Base-by-base conservation (phyloP, 2,797 vertebrate genomes). In the Sebastes variabilis region DNA sequence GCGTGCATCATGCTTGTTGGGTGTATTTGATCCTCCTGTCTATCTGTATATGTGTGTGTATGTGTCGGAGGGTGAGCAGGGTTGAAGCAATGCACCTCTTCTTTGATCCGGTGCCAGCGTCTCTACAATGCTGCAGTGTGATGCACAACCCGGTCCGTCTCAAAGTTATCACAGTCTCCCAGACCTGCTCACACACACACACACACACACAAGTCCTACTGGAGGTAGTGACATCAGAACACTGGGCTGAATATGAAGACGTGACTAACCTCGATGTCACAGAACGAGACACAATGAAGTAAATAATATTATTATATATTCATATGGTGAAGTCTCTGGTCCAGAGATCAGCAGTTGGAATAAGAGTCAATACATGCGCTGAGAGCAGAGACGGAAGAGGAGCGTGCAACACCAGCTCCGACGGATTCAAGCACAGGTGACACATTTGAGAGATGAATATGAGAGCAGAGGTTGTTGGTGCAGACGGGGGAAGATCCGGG, bases 81-180 rank as follows among this genome's bases (percentile, higher is more conserved):
- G 66, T 32, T 78, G 82, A 81, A 56, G 81, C 69, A 83, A 30
- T 84, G 80, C 84, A 85, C 73, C 73, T 84, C 68, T 66, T 55
- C 74, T 87, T 85, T 86, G 80, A 86, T 82, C 61, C 1, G 3
- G 4, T 75, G 85, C 85, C 85, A 89, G 71, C 5, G 4, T 71
- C 73, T 65, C 46, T 14, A 75, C 66, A 82, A 38, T 64, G 77
- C 73, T 81, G 77, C 83, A 82, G 78, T 66, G 54, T 66, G 36
- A 87, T 75, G 59, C 54, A 66, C 78, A 75, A 29, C 49, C 22
- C 68, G 77, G 60, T 62, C 81, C 36, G 27, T 64, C 59, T 62
- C 25, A 42, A 72, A 84, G 58, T 80, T 77, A 84, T 84, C 84
- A 29, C 69, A 11, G 22, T 67, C 46, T 58, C 38, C 56, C 76